Evolutionary conservation across 2,797 vertebrate genomes (phyloP), one percentile per base, ranked within the genome.

Genomic region (Mareca penelope): DNA sequence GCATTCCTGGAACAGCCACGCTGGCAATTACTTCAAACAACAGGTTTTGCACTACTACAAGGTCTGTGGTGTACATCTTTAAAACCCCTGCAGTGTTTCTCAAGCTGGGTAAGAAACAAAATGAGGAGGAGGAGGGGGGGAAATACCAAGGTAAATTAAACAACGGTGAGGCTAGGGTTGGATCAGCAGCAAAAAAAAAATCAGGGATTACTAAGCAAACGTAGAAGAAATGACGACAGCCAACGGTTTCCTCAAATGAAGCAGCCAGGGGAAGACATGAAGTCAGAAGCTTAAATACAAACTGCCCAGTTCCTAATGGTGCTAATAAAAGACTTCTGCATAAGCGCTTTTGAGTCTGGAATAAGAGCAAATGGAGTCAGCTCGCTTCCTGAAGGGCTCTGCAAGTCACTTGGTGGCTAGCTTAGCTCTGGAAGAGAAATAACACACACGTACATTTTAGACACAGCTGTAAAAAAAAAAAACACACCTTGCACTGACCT

Each of bases 1-100:
- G 71, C 88, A 86, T 94, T 86, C 87, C 82, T 96, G 28, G 35
- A 77, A 33, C 67, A 95, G 96, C 93, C 94, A 96, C 84, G 81
- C 0, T 96, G 94, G 96, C 96, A 81, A 55, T 42, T 31, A 39
- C 73, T 88, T 80, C 73, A 81, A 95, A 92, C 93, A 94, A 44
- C 93, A 59, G 42, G 67, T 40, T 89, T 56, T 52, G n/a, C 21
- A 50, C 85, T 72, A 40, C 83, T 69, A 24, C 39, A 85, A 77
- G 64, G 11, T 39, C 65, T 63, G 90, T 3, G 7, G 44, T 33
- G 46, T 46, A 68, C 79, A 76, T 61, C 92, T 56, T 72, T 29
- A 10, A 46, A 70, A 78, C 24, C n/a, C 42, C 14, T 52, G 19
- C 70, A 67, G n/a, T 10, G 22, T 2, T 65, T 9, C 57, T 55